Percentiles rank a stretch among this genome's conserved stretches.
These are phyloP conservation scores for Orthosia gracilis DNA, from an alignment of 2,888 invertebrate species.

Conservation along the genomic window DNA sequence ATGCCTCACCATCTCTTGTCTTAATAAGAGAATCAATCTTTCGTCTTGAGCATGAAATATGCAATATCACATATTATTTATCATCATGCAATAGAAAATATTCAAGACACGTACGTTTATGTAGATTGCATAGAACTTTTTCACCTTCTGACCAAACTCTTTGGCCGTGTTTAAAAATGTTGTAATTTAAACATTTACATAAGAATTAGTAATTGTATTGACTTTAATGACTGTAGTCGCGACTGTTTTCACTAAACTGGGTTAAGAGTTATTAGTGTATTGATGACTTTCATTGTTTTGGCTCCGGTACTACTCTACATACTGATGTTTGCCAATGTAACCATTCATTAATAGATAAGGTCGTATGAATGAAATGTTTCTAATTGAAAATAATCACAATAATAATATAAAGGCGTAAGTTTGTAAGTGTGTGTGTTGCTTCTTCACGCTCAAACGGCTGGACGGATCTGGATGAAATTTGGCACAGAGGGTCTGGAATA, in stretches of 20 bases:
- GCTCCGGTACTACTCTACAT: conserved; percentile 9
- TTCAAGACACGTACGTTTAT: not conserved
- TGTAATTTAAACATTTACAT: conserved; percentile 38
- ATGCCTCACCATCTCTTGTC: not conserved
- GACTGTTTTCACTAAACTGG: conserved; percentile 13
- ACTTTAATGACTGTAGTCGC: conserved; percentile 3
- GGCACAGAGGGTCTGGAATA: too few relatives aligned
- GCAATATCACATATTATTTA: too few relatives aligned
- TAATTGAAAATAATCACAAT: conserved; percentile 21
- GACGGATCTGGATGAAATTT: too few relatives aligned
- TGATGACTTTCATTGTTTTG: conserved; percentile 43
- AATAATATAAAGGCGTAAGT: too few relatives aligned
- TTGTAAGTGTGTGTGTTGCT: too few relatives aligned
- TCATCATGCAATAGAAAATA: not conserved
- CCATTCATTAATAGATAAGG: conserved; percentile 35
- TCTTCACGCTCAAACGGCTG: too few relatives aligned
- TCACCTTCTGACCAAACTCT: not conserved
- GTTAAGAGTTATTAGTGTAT: conserved; percentile 42
- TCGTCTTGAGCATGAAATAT: not conserved
- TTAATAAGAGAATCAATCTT: not conserved
- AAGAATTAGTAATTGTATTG: conserved; percentile 25
- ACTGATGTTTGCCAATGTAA: conserved; percentile 44
- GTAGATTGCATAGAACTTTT: not conserved
- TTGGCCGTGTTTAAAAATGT: conserved; percentile 1
- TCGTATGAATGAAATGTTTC: conserved; percentile 38